Evolutionary conservation across 2,797 vertebrate species (phyloP).

Genomic region (Hephaestus fuliginosus): DNA sequence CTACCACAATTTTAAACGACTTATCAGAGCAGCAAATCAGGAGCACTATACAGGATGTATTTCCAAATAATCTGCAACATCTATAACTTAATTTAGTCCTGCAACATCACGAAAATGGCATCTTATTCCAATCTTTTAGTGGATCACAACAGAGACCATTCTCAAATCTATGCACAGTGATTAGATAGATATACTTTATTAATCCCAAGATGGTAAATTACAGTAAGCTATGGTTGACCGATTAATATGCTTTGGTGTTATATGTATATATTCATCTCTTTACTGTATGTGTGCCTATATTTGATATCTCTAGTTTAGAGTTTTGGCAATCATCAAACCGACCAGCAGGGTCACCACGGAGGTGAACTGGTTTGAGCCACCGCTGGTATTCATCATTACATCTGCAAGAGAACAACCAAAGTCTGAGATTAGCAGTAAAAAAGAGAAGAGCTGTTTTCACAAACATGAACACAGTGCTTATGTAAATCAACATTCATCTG

Average conservation of each 20-base stretch:
- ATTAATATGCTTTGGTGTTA: neutral
- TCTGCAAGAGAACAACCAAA: slow-evolving; percentile 24
- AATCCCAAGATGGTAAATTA: no score
- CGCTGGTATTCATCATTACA: accelerated
- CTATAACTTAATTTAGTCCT: neutral
- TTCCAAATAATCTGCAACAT: slow-evolving; percentile 1
- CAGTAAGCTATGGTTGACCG: neutral
- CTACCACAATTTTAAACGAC: neutral
- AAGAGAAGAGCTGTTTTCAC: neutral
- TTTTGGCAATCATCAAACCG: slow-evolving; percentile 33
- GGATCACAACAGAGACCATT: neutral
- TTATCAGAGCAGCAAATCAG: neutral
- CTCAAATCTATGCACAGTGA: neutral
- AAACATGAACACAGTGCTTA: no score
- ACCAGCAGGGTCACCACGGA: slow-evolving; percentile 38
- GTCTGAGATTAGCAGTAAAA: neutral
- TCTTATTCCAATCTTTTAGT: neutral
- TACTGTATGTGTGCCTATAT: neutral
- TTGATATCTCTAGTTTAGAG: slow-evolving; percentile 18
- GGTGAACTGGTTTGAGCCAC: slow-evolving; percentile 7
- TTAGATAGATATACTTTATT: neutral
- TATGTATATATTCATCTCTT: neutral
- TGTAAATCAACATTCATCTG: no score
- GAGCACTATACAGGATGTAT: neutral
- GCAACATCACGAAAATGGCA: neutral